Percentiles rank a stretch among this genome's conserved stretches.
These are phyloP conservation scores for Distichodus sexfasciatus DNA, from an alignment of 2,797 vertebrate genomes.

Conservation along the genomic window DNA sequence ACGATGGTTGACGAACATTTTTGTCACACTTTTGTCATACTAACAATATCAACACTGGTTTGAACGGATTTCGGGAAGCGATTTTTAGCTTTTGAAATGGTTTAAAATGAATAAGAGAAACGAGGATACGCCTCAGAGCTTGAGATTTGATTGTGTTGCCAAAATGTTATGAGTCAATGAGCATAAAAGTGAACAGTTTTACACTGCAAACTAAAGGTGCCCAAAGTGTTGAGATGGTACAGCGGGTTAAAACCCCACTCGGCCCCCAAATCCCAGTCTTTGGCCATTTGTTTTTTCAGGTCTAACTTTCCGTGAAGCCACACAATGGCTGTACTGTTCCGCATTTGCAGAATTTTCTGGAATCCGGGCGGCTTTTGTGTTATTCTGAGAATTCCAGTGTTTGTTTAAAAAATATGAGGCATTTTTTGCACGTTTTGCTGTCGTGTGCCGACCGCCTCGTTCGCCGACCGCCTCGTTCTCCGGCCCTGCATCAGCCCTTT, in stretches of 20 bases:
- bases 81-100: not conserved
- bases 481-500: conserved; percentile 27
- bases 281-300: conserved; percentile 9
- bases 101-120: too few species aligned
- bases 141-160: not conserved
- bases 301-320: conserved; percentile 24
- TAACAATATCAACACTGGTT: too few species aligned
- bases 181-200: conserved; percentile 19
- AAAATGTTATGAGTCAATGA: conserved; percentile 10
- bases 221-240: conserved; percentile 23
- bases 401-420: conserved; percentile 48
- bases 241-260: conserved; percentile 2
- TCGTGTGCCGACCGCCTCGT: not conserved
- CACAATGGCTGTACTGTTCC: conserved; percentile 44
- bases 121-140: too few species aligned
- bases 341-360: conserved; percentile 18
- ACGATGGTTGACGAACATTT: too few species aligned
- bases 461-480: conserved; percentile 1
- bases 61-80: not conserved
- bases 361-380: conserved; percentile 40
- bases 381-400: conserved; percentile 47
- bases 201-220: not conserved
- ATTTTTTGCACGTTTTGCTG: conserved; percentile 41
- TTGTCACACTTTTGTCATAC: too few species aligned
- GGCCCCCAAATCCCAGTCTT: conserved; percentile 2